Conservation (phyloP, 2,113 vertebrate species). For the Protomyctophum bolini region DNA sequence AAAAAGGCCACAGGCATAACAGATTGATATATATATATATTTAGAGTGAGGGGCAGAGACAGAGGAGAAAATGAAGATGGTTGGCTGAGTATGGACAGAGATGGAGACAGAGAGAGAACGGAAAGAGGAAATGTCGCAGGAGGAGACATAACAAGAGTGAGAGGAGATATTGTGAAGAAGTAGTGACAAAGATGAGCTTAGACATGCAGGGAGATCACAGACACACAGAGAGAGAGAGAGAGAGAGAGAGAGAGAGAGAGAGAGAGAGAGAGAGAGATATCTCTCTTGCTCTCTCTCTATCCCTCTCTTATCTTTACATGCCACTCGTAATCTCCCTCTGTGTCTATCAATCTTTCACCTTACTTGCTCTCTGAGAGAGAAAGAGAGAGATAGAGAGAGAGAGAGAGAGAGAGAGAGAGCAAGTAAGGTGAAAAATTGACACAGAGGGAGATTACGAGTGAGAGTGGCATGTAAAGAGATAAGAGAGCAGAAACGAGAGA, state of each 20-base stretch:
- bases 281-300: not conserved
- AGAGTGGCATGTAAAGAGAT: slow-evolving; percentile 1
- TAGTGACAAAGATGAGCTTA: too few species aligned
- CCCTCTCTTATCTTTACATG: slow-evolving; percentile 7
- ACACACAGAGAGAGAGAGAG: not conserved
- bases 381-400: too few species aligned
- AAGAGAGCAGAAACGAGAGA: not conserved
- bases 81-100: too few species aligned
- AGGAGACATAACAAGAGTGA: too few species aligned
- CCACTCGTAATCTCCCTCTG: not conserved
- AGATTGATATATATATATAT: too few species aligned
- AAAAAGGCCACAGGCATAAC: too few species aligned
- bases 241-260: not conserved
- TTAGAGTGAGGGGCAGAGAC: too few species aligned
- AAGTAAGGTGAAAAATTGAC: not conserved
- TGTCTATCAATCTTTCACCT: not conserved
- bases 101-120: too few species aligned
- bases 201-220: too few species aligned
- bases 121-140: too few species aligned
- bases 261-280: not conserved
- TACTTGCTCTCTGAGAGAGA: not conserved
- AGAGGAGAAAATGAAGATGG: too few species aligned
- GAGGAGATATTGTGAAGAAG: too few species aligned
- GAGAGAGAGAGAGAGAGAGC: not conserved
- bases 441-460: not conserved